Evolutionary conservation across 2,888 invertebrate species (phyloP).

Genomic region (Tipula unca): DNA sequence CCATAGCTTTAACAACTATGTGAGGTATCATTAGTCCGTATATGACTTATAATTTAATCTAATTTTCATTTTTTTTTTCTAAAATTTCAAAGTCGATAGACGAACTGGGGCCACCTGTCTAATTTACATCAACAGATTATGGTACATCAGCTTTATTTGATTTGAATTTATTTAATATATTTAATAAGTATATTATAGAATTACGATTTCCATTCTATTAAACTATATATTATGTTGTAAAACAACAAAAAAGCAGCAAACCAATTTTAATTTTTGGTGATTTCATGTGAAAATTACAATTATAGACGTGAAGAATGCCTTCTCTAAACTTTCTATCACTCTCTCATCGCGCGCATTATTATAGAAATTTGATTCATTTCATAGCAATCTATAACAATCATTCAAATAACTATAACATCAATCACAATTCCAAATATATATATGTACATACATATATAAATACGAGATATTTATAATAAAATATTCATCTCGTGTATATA

Average conservation of each 20-base stretch:
- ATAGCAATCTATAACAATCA: constrained; percentile 2
- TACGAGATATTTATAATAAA: too few species aligned
- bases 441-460: not conserved
- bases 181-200: not conserved
- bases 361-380: constrained; percentile 14
- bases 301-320: not conserved
- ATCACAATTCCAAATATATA: not conserved
- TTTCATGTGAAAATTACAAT: constrained; percentile 4
- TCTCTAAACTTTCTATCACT: not conserved
- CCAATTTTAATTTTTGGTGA: not conserved
- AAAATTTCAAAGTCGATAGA: not conserved
- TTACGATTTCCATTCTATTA: not conserved
- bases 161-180: not conserved
- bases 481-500: not conserved
- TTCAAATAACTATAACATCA: not conserved
- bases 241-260: not conserved
- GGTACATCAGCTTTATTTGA: not conserved
- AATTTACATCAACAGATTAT: not conserved
- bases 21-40: too few species aligned
- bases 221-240: not conserved
- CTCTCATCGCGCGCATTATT: not conserved
- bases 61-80: too few species aligned
- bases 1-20: too few species aligned
- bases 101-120: not conserved
- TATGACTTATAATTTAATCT: too few species aligned